Conservation (phyloP, 2,113 vertebrate species). For the Tragulus kanchil region DNA sequence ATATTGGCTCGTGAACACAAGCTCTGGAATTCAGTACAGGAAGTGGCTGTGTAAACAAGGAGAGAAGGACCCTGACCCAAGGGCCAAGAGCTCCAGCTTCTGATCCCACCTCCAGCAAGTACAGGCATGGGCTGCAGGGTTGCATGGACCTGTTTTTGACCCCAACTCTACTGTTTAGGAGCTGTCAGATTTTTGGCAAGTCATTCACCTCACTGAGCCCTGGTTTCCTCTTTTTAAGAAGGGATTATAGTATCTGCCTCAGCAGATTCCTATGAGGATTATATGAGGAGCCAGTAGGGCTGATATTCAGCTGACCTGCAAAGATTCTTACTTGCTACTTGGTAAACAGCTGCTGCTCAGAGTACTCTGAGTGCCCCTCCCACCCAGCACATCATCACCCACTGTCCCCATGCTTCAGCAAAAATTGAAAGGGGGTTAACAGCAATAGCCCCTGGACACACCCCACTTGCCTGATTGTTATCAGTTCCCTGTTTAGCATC, state of each 20-base stretch:
- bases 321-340: neutral
- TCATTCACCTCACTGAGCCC: neutral
- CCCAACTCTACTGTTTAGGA: neutral
- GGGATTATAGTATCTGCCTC: conserved; percentile 32
- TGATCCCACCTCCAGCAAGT: neutral
- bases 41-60: conserved; percentile 35
- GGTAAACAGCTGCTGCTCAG: neutral
- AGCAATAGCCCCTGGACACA: neutral
- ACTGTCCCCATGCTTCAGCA: neutral
- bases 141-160: neutral
- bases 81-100: conserved; percentile 2
- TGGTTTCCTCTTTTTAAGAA: conserved; percentile 50
- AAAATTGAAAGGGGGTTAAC: neutral
- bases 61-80: neutral
- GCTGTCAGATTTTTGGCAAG: neutral
- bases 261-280: conserved; percentile 32
- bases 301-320: neutral
- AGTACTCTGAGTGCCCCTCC: neutral
- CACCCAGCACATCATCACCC: neutral
- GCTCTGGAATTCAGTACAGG: conserved; percentile 59
- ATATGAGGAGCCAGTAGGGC: neutral
- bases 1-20: conserved; percentile 54
- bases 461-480: neutral
- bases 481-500: neutral
- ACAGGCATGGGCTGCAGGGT: neutral